A percentile compares a stretch with the other conserved stretches of the same genome.
Evolutionary conservation across 2,797 vertebrate species (phyloP).

Genomic region (Nasua narica): DNA sequence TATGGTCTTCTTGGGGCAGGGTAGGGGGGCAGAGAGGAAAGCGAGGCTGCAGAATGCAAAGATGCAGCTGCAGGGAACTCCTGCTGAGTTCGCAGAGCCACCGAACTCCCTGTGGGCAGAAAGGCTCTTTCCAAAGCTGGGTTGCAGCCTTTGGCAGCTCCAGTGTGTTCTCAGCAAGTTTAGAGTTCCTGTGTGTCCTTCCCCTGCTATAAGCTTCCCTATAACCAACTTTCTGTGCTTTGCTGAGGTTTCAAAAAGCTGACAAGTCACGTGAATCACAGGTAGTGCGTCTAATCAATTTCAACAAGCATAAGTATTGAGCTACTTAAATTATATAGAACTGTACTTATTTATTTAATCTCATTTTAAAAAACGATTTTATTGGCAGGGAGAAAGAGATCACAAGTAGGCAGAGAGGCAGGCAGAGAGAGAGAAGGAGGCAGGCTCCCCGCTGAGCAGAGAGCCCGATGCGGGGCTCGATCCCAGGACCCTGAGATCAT

Average conservation of each 20-base stretch:
- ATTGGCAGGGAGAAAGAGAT: too few species aligned
- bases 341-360: background rate
- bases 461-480: too few species aligned
- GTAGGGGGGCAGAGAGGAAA: background rate
- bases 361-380: background rate
- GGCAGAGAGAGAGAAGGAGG: too few species aligned
- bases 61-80: conserved; percentile 26
- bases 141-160: background rate
- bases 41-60: background rate
- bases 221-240: background rate
- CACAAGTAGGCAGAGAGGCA: too few species aligned
- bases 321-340: background rate
- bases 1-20: background rate
- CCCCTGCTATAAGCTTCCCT: background rate
- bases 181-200: background rate
- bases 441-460: too few species aligned
- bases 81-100: background rate
- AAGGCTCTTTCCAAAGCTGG: background rate
- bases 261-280: background rate
- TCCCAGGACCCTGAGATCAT: too few species aligned
- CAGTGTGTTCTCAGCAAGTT: background rate
- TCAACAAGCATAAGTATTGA: background rate
- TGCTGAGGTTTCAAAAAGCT: background rate
- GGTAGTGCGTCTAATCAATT: background rate
- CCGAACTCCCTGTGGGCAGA: background rate